Evolutionary conservation across 2,888 invertebrate genomes (phyloP), one percentile per base, ranked within the genome.

Genomic region (Athalia cordata): DNA sequence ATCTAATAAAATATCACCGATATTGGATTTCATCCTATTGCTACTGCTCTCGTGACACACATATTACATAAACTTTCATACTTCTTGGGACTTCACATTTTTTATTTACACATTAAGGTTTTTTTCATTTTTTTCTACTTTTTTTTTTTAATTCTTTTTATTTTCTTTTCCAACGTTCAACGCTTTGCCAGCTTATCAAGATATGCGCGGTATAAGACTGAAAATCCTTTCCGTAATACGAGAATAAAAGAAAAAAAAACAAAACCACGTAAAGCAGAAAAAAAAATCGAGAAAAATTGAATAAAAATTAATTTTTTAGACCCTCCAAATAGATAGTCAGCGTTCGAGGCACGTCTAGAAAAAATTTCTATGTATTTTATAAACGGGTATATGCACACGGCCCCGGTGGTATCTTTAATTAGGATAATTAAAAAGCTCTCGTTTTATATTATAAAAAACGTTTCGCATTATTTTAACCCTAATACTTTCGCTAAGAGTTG

Each of bases 1-100:
- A 78, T 83, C 78, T 79, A 78, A 79, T 80, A 79, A 82, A 82
- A 82, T 77, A 65, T 67, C 77, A 77, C 77, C 77, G 77, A 77
- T 77, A 77, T 77, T 77, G 77, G 77, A 77, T 77, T 67, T 77
- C 77, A 11, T 62, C 6, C 13, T 55, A 11, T 15, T 45, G 76
- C 64, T 64, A 49, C 64, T 59, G 57, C n/a, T 72, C 76, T 49
- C 13, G 43, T 62, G 76, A 76, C 64, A 76, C 76, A 62, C 64
- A 52, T 62, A 62, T 29, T 13, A 15, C 43, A n/a, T 47, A 45
- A 9, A 15, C 15, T 61, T 61, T 5, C 15, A 29, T 52, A 45
- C 45, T 65, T n/a, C 11, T 55, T 11, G 15, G 52, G 13, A 55
- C 55, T 67, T 13, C 1, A 13, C 15, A 55, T 55, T 70, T 70